Evolutionary conservation across 2,888 invertebrate genomes (phyloP).

Genomic region (Tipula unca): DNA sequence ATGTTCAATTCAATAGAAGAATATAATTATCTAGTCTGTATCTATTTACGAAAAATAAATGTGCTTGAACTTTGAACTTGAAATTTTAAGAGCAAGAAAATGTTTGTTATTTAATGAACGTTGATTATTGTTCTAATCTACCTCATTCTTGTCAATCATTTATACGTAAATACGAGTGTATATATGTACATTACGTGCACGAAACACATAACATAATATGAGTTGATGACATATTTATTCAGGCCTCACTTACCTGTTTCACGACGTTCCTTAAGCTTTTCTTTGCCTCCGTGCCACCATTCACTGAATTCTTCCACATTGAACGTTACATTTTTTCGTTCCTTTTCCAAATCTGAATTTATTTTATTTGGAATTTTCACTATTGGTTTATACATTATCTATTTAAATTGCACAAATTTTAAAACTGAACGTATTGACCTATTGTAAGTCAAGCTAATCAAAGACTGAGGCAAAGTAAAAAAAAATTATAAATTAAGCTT

Average conservation of each 20-base stretch:
- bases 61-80: neutral
- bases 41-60: neutral
- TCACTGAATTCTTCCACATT: conserved; percentile 64
- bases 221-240: neutral
- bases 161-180: too few relatives aligned
- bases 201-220: too few relatives aligned
- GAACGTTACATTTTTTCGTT: conserved; percentile 68
- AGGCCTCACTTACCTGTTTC: conserved; percentile 33
- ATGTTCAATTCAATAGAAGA: too few relatives aligned
- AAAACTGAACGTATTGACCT: neutral
- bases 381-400: neutral
- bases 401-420: neutral
- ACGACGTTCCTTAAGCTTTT: conserved; percentile 62
- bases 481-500: neutral
- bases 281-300: conserved; percentile 64
- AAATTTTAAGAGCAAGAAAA: too few relatives aligned
- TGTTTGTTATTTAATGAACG: too few relatives aligned
- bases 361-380: conserved; percentile 31
- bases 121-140: too few relatives aligned
- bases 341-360: conserved; percentile 62
- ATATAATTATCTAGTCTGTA: too few relatives aligned
- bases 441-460: neutral
- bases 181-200: too few relatives aligned
- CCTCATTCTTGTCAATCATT: neutral
- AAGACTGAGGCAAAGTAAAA: neutral